Percentiles rank a stretch among this genome's conserved stretches.
These are phyloP conservation scores for Erithacus rubecula DNA, from an alignment of 2,797 vertebrate genomes.

Conservation along the genomic window DNA sequence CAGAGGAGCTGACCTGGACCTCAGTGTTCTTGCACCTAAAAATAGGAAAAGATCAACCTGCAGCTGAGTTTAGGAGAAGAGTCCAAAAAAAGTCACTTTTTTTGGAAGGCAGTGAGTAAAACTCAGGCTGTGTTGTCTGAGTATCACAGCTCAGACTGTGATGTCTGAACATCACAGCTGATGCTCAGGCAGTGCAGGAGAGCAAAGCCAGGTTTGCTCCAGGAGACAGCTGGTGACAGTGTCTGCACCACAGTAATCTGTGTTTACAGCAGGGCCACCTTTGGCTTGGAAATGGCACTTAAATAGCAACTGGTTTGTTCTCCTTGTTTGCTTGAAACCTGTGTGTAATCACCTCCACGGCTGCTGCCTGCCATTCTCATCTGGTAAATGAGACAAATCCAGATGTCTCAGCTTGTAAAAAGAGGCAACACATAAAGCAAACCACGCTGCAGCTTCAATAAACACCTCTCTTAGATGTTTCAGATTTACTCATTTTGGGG, in stretches of 20 bases:
- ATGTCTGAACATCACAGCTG: neutral
- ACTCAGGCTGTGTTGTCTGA: neutral
- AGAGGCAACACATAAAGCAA: neutral
- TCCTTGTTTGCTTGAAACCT: neutral
- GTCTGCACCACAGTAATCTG: neutral
- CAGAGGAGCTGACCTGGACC: neutral
- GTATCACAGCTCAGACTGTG: too few species aligned
- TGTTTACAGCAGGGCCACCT: neutral
- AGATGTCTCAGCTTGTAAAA: constrained; percentile 50
- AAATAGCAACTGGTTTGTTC: neutral
- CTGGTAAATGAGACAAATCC: constrained; percentile 32
- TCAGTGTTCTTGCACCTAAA: neutral
- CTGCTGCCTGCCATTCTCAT: neutral
- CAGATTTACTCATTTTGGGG: neutral
- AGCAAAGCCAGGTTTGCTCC: neutral
- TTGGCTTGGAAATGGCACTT: neutral
- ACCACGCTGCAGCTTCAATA: neutral
- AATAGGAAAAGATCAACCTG: neutral
- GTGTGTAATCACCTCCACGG: neutral
- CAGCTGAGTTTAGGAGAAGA: neutral
- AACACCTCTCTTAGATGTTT: neutral
- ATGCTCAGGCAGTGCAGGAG: neutral
- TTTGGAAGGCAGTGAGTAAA: neutral
- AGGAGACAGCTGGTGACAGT: neutral
- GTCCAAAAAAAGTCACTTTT: neutral